Evolutionary conservation across 2,113 vertebrate genomes (phyloP).

Genomic region (Tauraco erythrolophus): DNA sequence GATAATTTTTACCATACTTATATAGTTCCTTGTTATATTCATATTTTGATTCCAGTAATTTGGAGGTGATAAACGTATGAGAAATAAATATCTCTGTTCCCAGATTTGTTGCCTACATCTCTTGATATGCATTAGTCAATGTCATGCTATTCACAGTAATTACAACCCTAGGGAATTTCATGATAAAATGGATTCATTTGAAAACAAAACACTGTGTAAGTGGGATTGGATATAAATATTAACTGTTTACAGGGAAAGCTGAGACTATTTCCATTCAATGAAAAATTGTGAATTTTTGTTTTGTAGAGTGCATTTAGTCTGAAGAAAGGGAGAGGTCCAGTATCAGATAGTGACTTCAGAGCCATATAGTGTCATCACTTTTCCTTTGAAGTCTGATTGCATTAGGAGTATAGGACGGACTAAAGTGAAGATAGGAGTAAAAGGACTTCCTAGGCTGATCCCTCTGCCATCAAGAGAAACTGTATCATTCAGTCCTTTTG

Average conservation of each 20-base stretch:
- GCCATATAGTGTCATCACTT: not conserved
- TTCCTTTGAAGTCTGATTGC: not conserved
- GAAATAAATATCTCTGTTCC: not conserved
- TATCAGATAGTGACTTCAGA: not conserved
- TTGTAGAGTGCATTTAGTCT: not conserved
- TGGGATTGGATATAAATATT: not conserved
- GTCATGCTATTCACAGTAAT: not conserved
- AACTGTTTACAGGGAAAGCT: not conserved
- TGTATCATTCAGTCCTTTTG: not conserved
- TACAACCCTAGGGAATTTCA: not conserved
- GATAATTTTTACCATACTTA: not conserved
- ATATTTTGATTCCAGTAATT: not conserved
- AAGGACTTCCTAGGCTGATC: not conserved
- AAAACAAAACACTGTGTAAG: not conserved
- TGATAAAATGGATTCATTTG: not conserved
- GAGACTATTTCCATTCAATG: not conserved
- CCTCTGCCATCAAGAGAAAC: not conserved
- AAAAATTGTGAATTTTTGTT: not conserved
- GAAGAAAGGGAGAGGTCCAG: not conserved
- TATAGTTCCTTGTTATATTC: not conserved
- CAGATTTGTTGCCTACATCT: not conserved
- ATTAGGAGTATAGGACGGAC: not conserved
- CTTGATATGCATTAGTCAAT: not conserved
- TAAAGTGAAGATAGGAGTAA: not conserved
- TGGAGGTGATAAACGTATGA: not conserved